Conservation (phyloP, 2,113 vertebrate genomes). For the Cyanistes caeruleus region DNA sequence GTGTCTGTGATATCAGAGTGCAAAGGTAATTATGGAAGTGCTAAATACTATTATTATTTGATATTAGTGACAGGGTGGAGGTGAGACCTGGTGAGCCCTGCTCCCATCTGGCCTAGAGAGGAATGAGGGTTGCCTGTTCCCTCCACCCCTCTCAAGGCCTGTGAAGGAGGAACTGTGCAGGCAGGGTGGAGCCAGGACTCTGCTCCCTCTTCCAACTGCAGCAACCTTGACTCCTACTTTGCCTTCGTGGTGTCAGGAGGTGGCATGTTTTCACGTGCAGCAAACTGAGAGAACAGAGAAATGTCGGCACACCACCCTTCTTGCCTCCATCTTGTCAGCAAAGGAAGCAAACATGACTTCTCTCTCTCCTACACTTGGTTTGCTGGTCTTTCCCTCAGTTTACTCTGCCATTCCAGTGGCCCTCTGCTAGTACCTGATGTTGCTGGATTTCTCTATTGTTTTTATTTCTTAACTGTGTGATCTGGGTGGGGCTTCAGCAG, state of each 20-base stretch:
- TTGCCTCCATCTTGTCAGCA: background rate
- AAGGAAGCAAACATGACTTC: background rate
- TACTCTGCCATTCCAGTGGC: background rate
- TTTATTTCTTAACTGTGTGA: background rate
- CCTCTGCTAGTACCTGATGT: background rate
- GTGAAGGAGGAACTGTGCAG: background rate
- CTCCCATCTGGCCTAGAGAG: conserved; percentile 15
- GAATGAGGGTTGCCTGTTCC: conserved; percentile 30
- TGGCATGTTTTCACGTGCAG: background rate
- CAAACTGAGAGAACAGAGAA: background rate
- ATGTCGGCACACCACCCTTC: background rate
- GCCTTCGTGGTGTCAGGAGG: background rate
- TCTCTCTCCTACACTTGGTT: background rate
- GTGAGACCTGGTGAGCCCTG: conserved; percentile 13
- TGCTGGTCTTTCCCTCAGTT: background rate
- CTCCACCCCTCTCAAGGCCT: background rate
- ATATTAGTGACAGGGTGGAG: conserved; percentile 52
- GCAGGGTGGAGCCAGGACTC: background rate
- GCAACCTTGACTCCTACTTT: background rate
- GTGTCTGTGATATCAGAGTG: conserved; percentile 34
- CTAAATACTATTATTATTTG: conserved; percentile 66
- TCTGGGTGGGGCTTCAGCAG: background rate
- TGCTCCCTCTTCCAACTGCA: background rate
- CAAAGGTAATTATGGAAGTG: conserved; percentile 48
- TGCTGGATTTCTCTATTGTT: background rate